Base-by-base conservation (phyloP, 2,888 invertebrate species). In the Mythimna albipuncta region DNA sequence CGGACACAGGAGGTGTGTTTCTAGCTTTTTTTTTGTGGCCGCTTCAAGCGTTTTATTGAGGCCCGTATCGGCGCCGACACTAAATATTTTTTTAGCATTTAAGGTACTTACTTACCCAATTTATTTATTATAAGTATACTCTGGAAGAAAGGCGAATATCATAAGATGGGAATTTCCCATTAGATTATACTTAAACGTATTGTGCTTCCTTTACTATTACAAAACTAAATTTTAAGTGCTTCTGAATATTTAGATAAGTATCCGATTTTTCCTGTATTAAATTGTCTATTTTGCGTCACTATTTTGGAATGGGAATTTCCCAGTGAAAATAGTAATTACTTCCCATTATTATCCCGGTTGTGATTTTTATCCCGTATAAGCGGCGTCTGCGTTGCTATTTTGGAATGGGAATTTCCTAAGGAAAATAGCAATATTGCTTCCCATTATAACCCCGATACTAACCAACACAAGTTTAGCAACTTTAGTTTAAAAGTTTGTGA, bases 161-260 rank as follows among this genome's bases (percentile, higher is more conserved):
- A 74, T 81, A 78, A 71, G 75, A n/a, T 78, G 57, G 77, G 70
- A 74, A 66, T 47, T 64, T 78, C 70, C 82, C 68, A 74, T 66
- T 69, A 57, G 35, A 65, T 35, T 58, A 67, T 69, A 41, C 44
- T 35, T 57, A 61, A 50, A 16, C 9, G 61, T 68, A 58, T 61
- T 64, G 69, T 64, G 79, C 58, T 79, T 66, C 50, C 32, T 47
- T 66, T 63, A 71, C 9, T 55, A 55, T 47, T 57, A 68, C 38
- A 67, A 64, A 68, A 68, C 68, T 52, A 52, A 21, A 52, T 26
- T 61, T 35, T 32, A 38, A 3, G 64, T 65, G 73, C 73, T 64
- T 55, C 47, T 61, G 74, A 47, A 55, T 66, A 72, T 44, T 65
- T 19, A 13, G 32, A 11, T 11, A 26, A 2, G 26, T 26, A 52